Evolutionary conservation across 2,113 vertebrate species (phyloP).

Genomic region (Prietella phreatophila): DNA sequence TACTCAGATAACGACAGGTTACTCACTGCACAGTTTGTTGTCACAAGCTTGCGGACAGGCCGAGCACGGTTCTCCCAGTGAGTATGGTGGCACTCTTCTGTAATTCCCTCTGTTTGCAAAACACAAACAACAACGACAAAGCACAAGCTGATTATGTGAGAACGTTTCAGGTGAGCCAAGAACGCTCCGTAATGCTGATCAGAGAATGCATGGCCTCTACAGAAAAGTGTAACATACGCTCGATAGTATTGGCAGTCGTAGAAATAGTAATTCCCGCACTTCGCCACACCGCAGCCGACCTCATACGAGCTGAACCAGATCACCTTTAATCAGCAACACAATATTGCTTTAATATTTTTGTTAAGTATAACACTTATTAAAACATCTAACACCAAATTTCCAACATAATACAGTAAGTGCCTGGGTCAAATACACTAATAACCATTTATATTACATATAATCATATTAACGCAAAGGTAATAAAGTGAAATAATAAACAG

Average conservation of each 20-base stretch:
- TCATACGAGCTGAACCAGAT: slow-evolving; percentile 67
- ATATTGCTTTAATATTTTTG: no score
- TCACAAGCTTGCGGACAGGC: slow-evolving; percentile 63
- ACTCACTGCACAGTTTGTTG: slow-evolving; percentile 70
- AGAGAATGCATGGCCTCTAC: neutral
- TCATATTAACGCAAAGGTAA: neutral
- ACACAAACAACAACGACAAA: neutral
- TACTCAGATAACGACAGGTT: neutral
- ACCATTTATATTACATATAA: neutral
- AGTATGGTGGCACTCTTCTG: slow-evolving; percentile 56
- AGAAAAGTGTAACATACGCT: slow-evolving; percentile 57
- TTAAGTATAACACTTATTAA: neutral
- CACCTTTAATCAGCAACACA: slow-evolving; percentile 5
- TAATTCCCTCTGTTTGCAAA: slow-evolving; percentile 68
- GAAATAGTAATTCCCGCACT: slow-evolving; percentile 58
- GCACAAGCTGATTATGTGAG: neutral
- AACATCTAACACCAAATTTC: neutral
- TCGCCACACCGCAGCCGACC: slow-evolving; percentile 63
- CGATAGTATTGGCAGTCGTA: slow-evolving; percentile 70
- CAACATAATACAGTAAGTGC: neutral
- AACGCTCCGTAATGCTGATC: neutral
- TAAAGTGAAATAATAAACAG: neutral
- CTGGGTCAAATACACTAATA: neutral
- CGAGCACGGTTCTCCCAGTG: slow-evolving; percentile 55
- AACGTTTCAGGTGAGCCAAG: no score